phyloP scores from a whole-genome alignment of 2,797 vertebrate genomes.

The Smutsia temminckii region DNA sequence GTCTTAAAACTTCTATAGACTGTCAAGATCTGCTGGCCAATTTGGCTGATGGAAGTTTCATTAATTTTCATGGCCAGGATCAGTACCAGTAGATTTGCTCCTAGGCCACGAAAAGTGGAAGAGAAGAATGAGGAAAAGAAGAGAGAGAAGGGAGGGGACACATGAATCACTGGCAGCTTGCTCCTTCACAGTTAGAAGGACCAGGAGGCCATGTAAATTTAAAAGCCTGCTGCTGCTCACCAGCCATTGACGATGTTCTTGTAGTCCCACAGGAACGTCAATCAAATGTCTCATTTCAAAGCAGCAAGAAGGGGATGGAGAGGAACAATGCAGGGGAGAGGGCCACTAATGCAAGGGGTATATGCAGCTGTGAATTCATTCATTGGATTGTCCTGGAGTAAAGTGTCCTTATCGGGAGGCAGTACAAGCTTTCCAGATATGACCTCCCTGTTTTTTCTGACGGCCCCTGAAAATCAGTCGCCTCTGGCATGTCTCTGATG shows the following conservation, averaged over 20 bases:
- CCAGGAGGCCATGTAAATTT: background rate
- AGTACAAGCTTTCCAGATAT: background rate
- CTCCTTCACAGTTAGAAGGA: background rate
- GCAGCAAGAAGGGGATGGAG: background rate
- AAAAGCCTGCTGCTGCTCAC: constrained; percentile 13
- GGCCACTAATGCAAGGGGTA: background rate
- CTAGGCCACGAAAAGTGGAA: background rate
- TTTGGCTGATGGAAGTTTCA: background rate
- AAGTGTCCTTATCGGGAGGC: background rate
- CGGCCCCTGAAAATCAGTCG: background rate
- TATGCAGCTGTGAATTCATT: background rate
- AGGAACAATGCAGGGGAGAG: background rate
- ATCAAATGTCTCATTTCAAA: constrained; percentile 18
- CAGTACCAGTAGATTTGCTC: background rate
- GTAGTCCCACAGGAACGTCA: background rate
- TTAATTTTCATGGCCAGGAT: background rate
- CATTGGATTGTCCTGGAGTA: background rate
- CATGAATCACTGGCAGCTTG: background rate
- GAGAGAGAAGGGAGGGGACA: background rate
- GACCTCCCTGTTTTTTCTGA: background rate
- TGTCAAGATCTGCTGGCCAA: background rate
- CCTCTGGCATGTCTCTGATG: background rate
- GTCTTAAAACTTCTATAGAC: background rate
- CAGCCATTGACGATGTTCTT: constrained; percentile 10
- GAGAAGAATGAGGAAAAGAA: background rate